Conservation (phyloP, 1,140 invertebrate genomes). For the Leptinotarsa texana region DNA sequence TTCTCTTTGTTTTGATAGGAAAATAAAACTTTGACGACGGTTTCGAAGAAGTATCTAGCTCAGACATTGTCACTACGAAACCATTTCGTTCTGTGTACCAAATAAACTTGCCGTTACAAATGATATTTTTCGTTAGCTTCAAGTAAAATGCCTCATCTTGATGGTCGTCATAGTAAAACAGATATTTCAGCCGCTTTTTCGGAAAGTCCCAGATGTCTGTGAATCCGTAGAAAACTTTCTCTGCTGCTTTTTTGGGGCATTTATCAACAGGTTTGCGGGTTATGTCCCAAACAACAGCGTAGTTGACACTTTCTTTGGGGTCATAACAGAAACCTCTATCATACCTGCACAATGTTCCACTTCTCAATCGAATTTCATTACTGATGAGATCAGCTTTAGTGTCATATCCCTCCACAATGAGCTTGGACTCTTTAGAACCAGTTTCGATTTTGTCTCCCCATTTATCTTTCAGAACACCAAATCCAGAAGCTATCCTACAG, state of each 20-base stretch:
- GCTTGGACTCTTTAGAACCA: not conserved
- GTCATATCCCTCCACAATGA: not conserved
- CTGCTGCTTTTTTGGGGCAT: not conserved
- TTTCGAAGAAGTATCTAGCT: no score
- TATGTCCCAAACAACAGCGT: constrained; percentile 11
- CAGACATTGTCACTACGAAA: not conserved
- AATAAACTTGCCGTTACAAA: not conserved
- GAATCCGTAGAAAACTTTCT: not conserved
- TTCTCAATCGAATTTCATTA: not conserved
- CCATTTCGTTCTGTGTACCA: constrained; percentile 8
- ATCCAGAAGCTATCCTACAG: constrained; percentile 1
- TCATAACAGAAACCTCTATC: constrained; percentile 15
- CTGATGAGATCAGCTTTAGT: not conserved
- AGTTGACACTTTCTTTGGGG: not conserved
- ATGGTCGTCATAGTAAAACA: not conserved
- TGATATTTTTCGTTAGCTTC: not conserved
- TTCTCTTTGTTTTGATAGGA: not conserved
- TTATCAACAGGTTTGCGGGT: not conserved
- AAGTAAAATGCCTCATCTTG: constrained; percentile 6
- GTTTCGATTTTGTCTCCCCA: not conserved
- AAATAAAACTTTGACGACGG: not conserved
- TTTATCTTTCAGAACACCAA: constrained; percentile 9
- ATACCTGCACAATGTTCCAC: constrained; percentile 10
- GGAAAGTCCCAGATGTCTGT: constrained; percentile 5
- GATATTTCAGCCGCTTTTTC: not conserved